These are phyloP conservation scores for Isaurus tuberculatus DNA, from an alignment of 92 coral and sea anemone species.

Conservation along the genomic window DNA sequence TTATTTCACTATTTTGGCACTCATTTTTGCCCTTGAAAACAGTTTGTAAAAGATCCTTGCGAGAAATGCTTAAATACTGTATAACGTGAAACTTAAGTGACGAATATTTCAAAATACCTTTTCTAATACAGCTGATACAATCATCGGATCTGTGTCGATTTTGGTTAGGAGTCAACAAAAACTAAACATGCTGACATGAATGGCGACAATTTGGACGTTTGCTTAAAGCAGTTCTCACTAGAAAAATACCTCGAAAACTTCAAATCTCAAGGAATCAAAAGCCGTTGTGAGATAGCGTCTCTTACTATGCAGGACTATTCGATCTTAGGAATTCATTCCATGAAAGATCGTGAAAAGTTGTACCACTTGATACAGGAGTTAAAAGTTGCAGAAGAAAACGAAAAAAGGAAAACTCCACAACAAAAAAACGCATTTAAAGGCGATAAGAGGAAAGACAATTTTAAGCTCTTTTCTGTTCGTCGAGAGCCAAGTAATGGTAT, in stretches of 20 bases:
- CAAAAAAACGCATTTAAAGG: background rate
- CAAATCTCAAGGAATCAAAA: slow-evolving; percentile 66
- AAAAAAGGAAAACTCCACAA: background rate
- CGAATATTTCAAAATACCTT: too few relatives aligned
- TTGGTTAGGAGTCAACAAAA: background rate
- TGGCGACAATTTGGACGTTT: slow-evolving; percentile 51
- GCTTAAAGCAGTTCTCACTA: slow-evolving; percentile 72
- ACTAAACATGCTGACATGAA: slow-evolving; percentile 40
- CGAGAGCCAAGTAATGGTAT: slow-evolving; percentile 28
- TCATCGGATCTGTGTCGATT: background rate
- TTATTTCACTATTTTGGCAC: background rate
- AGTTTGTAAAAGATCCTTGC: background rate
- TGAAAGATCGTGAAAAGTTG: slow-evolving; percentile 80
- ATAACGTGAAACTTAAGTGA: background rate
- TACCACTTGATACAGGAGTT: slow-evolving; percentile 74
- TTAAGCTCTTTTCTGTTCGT: too few relatives aligned
- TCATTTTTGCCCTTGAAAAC: background rate
- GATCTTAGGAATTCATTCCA: slow-evolving; percentile 71
- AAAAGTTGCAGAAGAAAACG: slow-evolving; percentile 51
- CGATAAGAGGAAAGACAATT: background rate
- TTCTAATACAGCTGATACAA: background rate
- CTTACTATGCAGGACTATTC: slow-evolving; percentile 93
- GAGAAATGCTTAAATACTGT: background rate
- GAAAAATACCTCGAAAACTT: slow-evolving; percentile 67
- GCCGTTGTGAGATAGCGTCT: slow-evolving; percentile 58